Evolutionary conservation across 2,888 invertebrate genomes (phyloP).

Genomic region (Ichneumoninae sp.): DNA sequence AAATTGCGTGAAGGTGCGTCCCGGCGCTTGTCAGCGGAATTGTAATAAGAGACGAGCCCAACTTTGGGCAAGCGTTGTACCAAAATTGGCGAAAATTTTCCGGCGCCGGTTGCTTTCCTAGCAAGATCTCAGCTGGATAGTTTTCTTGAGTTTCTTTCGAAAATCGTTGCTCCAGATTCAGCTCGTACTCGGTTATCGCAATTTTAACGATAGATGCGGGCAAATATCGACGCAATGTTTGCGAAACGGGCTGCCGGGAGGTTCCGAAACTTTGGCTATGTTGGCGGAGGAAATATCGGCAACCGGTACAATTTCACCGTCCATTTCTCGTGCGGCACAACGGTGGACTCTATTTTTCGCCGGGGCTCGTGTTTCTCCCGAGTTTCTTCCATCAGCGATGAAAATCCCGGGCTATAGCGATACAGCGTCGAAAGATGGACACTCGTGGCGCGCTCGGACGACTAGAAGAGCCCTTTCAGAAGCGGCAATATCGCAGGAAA

Average conservation of each 20-base stretch:
- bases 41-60: too few species aligned
- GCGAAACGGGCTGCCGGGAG: not conserved
- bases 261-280: not conserved
- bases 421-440: conserved; percentile 27
- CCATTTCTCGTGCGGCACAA: not conserved
- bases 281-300: not conserved
- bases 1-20: too few species aligned
- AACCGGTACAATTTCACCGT: not conserved
- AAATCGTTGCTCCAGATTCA: not conserved
- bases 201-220: not conserved
- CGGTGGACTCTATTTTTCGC: not conserved
- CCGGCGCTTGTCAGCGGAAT: too few species aligned
- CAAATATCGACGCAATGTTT: not conserved
- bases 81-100: not conserved
- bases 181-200: not conserved
- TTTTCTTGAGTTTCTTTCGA: not conserved
- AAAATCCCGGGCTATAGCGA: conserved; percentile 23
- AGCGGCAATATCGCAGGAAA: conserved; percentile 39
- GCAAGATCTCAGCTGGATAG: not conserved
- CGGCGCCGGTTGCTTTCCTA: too few species aligned
- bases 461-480: conserved; percentile 38
- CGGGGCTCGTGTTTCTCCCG: not conserved
- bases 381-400: not conserved
- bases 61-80: too few species aligned
- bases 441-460: conserved; percentile 23